Conservation (phyloP, 2,888 invertebrate species). For the Parnassius mnemosyne region DNA sequence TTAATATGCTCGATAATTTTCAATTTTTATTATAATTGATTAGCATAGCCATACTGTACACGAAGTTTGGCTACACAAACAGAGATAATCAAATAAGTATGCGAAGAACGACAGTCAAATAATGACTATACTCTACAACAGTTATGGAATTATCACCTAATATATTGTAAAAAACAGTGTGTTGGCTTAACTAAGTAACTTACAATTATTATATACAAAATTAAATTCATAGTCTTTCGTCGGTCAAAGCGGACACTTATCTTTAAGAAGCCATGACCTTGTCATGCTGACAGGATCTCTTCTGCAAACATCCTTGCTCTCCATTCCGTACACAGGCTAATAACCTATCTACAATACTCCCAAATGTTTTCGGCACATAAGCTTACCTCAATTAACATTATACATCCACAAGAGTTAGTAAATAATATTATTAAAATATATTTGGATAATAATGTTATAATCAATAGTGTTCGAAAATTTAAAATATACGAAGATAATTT, state of each 20-base stretch:
- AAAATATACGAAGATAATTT: slow-evolving; percentile 16
- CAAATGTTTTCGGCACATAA: slow-evolving; percentile 35
- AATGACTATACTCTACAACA: slow-evolving; percentile 71
- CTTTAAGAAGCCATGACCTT: slow-evolving; percentile 50
- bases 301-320: slow-evolving; percentile 14
- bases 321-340: slow-evolving; percentile 15
- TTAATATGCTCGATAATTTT: slow-evolving; percentile 17
- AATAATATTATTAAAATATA: slow-evolving; percentile 59
- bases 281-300: slow-evolving; percentile 3
- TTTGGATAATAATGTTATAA: slow-evolving; percentile 42
- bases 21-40: slow-evolving; percentile 40
- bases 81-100: slow-evolving; percentile 45
- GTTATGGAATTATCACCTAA: slow-evolving; percentile 72
- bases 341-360: slow-evolving; percentile 27
- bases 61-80: slow-evolving; percentile 53
- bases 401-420: slow-evolving; percentile 61
- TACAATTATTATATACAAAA: slow-evolving; percentile 75
- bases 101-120: slow-evolving; percentile 66
- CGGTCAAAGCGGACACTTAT: slow-evolving; percentile 66
- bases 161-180: slow-evolving; percentile 79
- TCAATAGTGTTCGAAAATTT: slow-evolving; percentile 29
- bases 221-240: slow-evolving; percentile 74
- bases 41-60: slow-evolving; percentile 39
- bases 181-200: slow-evolving; percentile 69
- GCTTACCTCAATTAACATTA: slow-evolving; percentile 44